Base-by-base conservation (phyloP, 2,113 vertebrate species). In the Tamias sibiricus region DNA sequence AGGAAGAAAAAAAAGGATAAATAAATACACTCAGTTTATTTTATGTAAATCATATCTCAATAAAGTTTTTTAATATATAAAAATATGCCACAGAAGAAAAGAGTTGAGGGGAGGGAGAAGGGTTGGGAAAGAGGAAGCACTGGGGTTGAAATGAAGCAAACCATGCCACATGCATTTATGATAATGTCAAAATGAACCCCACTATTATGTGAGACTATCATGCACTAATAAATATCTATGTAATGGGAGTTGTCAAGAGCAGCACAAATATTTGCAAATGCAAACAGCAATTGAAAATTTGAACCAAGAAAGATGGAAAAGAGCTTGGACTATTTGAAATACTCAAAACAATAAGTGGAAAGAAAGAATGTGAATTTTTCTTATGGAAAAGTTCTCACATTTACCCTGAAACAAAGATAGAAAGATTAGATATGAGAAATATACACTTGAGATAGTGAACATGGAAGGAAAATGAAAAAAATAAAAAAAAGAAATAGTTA, bases 371-470 rank as follows among this genome's bases (percentile, higher is more conserved):
- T 12, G 2, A 1, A 64, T 79, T 88, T 96, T 69, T 35, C 28
- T 92, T 35, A 37, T 0, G 26, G 42, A 52, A 37, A 95, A 74
- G 94, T 68, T 44, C 54, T 96, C 37, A 89, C 20, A 62, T 89
- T 87, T 44, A 74, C 1, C 7, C 57, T 59, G 35, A 87, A 94
- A 77, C 68, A 68, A 32, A 90, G 12, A 10, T 24, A 82, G 37
- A 24, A 82, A 57, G 28, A 74, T 64, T 57, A 17, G 11, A 35
- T 59, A 83, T 28, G 64, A 40, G 1, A 28, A 30, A 82, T 81
- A 93, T 52, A 90, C 93, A 91, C 40, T 93, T 57, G 28, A 66
- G 6, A 37, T 81, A 52, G 28, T 79, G 52, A 93, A 54, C 82
- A 64, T 71, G 44, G 2, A 62, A 79, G 1, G 8, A 64, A 95